Evolutionary conservation across 2,797 vertebrate species (phyloP).

Genomic region (Rhincodon typus): DNA sequence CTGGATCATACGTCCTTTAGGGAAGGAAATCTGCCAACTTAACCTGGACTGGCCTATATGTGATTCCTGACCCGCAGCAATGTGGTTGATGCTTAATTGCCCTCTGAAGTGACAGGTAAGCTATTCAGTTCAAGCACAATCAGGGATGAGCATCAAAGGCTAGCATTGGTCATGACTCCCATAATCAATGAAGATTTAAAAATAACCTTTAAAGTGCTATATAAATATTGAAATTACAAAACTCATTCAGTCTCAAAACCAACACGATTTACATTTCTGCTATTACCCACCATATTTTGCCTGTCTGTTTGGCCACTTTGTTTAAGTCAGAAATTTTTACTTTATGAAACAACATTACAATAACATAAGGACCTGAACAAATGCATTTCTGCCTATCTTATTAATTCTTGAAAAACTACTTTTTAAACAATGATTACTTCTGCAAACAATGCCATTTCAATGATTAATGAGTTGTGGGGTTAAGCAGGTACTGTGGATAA

Average conservation of each 20-base stretch:
- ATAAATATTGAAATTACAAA: background rate
- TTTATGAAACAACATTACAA: background rate
- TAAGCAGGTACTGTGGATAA: conserved; percentile 22
- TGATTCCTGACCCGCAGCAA: too few species aligned
- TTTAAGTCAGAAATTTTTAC: background rate
- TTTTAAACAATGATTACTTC: conserved; percentile 2
- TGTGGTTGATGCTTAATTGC: too few species aligned
- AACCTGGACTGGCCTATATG: too few species aligned
- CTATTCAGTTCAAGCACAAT: too few species aligned
- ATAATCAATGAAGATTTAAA: too few species aligned
- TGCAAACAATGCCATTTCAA: background rate
- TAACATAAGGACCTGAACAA: background rate
- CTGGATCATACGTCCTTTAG: too few species aligned
- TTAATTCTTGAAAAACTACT: background rate
- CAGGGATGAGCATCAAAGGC: too few species aligned
- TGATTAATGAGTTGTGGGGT: conserved; percentile 25
- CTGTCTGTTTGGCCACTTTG: background rate
- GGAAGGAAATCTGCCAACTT: too few species aligned
- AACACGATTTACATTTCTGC: background rate
- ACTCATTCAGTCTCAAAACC: background rate
- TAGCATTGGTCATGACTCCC: too few species aligned
- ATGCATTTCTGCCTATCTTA: background rate
- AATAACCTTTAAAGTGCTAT: background rate
- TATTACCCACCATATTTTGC: background rate
- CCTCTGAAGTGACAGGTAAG: too few species aligned